phyloP scores from a whole-genome alignment of 2,113 vertebrate genomes.

The Petromus typicus region DNA sequence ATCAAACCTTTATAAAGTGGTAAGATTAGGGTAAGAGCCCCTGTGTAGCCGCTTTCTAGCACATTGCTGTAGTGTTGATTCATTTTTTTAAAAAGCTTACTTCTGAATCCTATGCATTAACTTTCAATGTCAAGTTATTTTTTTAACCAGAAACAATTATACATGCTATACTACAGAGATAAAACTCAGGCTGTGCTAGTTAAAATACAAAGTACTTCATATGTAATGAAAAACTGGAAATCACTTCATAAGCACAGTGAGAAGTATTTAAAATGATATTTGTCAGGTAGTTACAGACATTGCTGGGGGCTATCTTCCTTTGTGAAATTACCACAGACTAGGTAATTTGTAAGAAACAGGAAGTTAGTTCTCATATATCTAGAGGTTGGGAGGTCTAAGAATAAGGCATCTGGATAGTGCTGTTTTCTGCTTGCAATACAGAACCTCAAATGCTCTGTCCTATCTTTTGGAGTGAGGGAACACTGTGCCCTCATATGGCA shows the following conservation, averaged over 20 bases:
- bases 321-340: not conserved
- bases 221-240: constrained; percentile 1
- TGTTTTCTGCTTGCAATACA: not conserved
- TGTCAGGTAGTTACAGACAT: not conserved
- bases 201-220: not conserved
- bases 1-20: not conserved
- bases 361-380: not conserved
- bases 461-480: not conserved
- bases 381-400: not conserved
- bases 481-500: not conserved
- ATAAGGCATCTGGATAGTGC: not conserved
- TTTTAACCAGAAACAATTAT: constrained; percentile 33
- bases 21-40: not conserved
- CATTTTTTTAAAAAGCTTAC: not conserved
- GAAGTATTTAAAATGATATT: not conserved
- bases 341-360: not conserved
- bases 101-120: constrained; percentile 31
- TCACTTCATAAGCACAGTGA: not conserved
- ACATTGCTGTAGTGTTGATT: not conserved
- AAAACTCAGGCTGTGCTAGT: constrained; percentile 30
- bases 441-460: not conserved
- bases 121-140: not conserved
- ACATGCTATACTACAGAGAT: constrained; percentile 11
- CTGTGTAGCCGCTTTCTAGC: not conserved
- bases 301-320: not conserved